These are phyloP conservation scores for Phocides pigmalion DNA, from an alignment of 1,140 invertebrate genomes.

Conservation along the genomic window DNA sequence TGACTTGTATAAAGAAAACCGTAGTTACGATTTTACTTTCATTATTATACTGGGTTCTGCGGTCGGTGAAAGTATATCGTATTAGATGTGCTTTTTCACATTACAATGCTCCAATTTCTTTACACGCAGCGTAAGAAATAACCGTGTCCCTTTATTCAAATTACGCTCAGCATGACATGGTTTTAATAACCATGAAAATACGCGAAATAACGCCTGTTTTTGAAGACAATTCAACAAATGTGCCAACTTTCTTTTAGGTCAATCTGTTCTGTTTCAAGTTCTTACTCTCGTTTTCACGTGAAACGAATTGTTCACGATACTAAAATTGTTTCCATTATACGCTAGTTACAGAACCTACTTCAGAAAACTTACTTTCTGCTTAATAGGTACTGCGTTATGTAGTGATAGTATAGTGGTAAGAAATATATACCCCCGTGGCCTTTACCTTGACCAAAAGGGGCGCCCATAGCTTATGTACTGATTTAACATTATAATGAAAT, in stretches of 20 bases:
- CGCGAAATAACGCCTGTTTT: conserved; percentile 42
- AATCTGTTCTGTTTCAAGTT: conserved; percentile 19
- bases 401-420: too few species aligned
- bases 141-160: conserved; percentile 18
- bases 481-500: too few species aligned
- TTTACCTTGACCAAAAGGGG: too few species aligned
- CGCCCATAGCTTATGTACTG: too few species aligned
- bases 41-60: conserved; percentile 11
- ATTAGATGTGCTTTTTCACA: conserved; percentile 20
- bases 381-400: too few species aligned
- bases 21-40: not conserved
- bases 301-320: conserved; percentile 27
- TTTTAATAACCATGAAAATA: conserved; percentile 45
- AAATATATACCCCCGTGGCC: too few species aligned
- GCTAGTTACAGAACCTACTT: conserved; percentile 2
- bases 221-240: conserved; percentile 27
- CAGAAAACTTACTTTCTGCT: conserved; percentile 9
- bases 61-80: conserved; percentile 27
- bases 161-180: conserved; percentile 19
- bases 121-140: conserved; percentile 19
- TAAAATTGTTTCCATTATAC: conserved; percentile 13
- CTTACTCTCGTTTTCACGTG: conserved; percentile 54
- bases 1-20: not conserved
- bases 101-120: conserved; percentile 28
- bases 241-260: conserved; percentile 43